Base-by-base conservation (phyloP, 2,113 vertebrate genomes). In the Macaca nemestrina region DNA sequence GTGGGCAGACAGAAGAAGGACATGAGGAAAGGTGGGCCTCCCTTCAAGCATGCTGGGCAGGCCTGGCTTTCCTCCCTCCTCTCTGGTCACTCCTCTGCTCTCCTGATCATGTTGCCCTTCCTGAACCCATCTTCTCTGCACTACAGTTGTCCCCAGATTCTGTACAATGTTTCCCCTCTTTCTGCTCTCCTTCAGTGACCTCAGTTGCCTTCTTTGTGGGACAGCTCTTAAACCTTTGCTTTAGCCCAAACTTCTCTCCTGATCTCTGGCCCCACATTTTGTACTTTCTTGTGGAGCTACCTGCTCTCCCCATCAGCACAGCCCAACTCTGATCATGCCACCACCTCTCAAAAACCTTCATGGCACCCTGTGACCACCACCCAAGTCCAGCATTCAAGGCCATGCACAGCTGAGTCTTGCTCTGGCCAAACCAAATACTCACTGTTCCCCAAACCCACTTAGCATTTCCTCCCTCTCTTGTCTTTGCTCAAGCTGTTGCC, bases 1-100 rank as follows among this genome's bases (percentile, higher is more conserved):
- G 43, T 23, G 8, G n/a, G 14, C 9, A 59, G 64, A 27, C 20
- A 20, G 23, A 25, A 73, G 80, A 70, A 52, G 20, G 35, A 52
- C 5, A 0, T 2, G 72, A 43, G 18, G 30, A 25, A 18, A 17
- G 25, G 10, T 18, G 38, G 12, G 0, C 57, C 22, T 61, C 18
- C 45, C 61, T 84, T 40, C 11, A 3, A 0, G 22, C 2, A 14
- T 6, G 1, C 16, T 14, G 80, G 8, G 12, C 25, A 22, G 8
- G 4, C 30, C 52, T 20, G 57, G 17, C 50, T 30, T 22, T n/a
- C 43, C 50, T 80, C 30, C 18, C 30, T 2, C 16, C 10, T 40
- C 8, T 75, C n/a, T 30, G 43, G 23, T 72, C 4, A 0, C 11
- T n/a, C 43, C 12, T 86, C 81, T 72, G 55, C 50, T 59, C 35